Evolutionary conservation across 1,140 invertebrate species (phyloP).

Genomic region (Cydia splendana): DNA sequence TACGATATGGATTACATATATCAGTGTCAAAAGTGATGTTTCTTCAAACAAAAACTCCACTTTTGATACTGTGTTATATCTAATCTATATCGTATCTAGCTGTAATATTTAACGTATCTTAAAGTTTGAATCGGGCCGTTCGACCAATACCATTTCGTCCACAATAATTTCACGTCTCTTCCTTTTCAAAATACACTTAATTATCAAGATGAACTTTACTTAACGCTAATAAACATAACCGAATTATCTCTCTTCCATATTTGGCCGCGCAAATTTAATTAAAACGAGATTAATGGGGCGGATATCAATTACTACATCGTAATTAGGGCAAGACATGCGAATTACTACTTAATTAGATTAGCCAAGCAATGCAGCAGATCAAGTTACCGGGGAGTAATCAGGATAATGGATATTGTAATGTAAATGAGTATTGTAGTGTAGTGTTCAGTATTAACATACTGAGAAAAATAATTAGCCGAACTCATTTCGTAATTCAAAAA

Average conservation of each 20-base stretch:
- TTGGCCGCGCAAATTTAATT: conserved; percentile 14
- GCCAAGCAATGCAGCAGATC: neutral
- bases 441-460: neutral
- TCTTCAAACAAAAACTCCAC: too few relatives aligned
- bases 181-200: neutral
- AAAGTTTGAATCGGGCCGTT: too few relatives aligned
- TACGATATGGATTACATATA: too few relatives aligned
- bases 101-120: too few relatives aligned
- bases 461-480: neutral
- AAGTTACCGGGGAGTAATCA: neutral
- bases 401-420: neutral
- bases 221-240: conserved; percentile 2
- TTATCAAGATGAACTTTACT: neutral
- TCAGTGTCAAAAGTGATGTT: too few relatives aligned
- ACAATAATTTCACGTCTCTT: too few relatives aligned
- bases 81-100: too few relatives aligned
- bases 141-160: too few relatives aligned
- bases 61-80: too few relatives aligned
- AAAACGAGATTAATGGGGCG: conserved; percentile 25
- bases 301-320: conserved; percentile 20
- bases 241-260: conserved; percentile 9
- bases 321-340: conserved; percentile 22
- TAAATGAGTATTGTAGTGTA: neutral
- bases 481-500: too few relatives aligned
- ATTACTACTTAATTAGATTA: neutral